Conservation (phyloP, 37 sponge, comb jelly and placozoan genomes). For the Aplysina aerophoba region DNA sequence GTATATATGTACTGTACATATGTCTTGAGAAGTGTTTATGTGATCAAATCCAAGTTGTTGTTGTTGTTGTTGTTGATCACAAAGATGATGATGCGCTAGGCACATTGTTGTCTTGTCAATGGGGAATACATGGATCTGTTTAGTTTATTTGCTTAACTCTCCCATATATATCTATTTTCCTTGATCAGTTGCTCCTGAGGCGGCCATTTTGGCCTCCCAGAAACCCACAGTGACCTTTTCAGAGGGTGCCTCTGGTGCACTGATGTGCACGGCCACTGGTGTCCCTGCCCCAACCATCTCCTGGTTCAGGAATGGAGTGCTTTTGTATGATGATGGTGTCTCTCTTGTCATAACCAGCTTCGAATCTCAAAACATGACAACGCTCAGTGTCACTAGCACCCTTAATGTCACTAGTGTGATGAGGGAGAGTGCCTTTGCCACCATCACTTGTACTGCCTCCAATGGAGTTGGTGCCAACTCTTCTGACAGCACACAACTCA, state of each 20-base stretch:
- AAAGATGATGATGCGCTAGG: no score
- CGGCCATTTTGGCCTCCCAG: not conserved
- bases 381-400: conserved; percentile 11
- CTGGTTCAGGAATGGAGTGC: conserved; percentile 31
- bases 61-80: no score
- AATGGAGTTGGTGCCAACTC: conserved; percentile 26
- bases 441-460: conserved; percentile 29
- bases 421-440: conserved; percentile 33
- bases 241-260: conserved; percentile 1
- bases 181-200: conserved; percentile 1
- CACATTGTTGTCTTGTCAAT: no score
- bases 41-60: no score
- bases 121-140: no score
- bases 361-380: not conserved
- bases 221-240: not conserved
- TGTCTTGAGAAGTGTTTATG: no score
- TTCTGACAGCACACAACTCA: conserved; percentile 12
- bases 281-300: conserved; percentile 46
- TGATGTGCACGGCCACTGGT: conserved; percentile 49
- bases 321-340: no score
- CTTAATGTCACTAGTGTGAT: not conserved
- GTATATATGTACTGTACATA: no score
- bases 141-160: no score
- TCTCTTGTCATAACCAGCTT: not conserved
- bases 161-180: no score